phyloP scores from a whole-genome alignment of 64 coral and sea anemone species.

The Exaiptasia diaphana region DNA sequence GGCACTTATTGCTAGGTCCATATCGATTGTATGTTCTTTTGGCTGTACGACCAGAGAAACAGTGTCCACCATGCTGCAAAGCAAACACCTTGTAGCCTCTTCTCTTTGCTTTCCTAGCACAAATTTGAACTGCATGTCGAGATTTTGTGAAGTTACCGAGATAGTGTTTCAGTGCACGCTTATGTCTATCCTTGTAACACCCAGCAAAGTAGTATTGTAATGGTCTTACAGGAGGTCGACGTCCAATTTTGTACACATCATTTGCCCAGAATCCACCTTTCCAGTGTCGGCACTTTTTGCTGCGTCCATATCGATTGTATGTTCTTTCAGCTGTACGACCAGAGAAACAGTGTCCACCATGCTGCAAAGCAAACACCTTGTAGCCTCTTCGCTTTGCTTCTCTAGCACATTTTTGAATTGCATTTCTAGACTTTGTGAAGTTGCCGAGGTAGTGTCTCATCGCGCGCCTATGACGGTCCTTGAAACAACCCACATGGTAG shows the following conservation, averaged over 20 bases:
- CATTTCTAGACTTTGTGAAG: not conserved
- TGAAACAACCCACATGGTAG: conserved; percentile 46
- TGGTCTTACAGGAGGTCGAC: not conserved
- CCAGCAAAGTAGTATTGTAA: not conserved
- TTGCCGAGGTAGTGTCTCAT: conserved; percentile 35
- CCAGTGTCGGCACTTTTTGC: conserved; percentile 23
- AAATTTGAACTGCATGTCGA: conserved; percentile 22
- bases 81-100: conserved; percentile 44
- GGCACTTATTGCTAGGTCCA: conserved; percentile 32
- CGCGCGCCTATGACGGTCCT: conserved; percentile 25
- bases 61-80: conserved; percentile 43
- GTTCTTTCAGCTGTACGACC: not conserved
- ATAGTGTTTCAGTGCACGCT: conserved; percentile 6
- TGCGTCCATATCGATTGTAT: conserved; percentile 39
- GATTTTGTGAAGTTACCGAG: conserved; percentile 29
- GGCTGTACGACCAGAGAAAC: conserved; percentile 36
- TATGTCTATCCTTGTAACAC: conserved; percentile 38
- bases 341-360: conserved; percentile 40
- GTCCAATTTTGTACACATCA: conserved; percentile 37
- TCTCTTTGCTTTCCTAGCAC: conserved; percentile 22
- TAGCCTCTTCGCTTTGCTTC: not conserved
- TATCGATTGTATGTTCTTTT: conserved; percentile 42
- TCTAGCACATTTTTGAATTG: conserved; percentile 39
- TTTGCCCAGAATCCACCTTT: conserved; percentile 58
- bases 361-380: conserved; percentile 41